phyloP scores from a whole-genome alignment of 2,888 invertebrate species.

The Unio delphinus region DNA sequence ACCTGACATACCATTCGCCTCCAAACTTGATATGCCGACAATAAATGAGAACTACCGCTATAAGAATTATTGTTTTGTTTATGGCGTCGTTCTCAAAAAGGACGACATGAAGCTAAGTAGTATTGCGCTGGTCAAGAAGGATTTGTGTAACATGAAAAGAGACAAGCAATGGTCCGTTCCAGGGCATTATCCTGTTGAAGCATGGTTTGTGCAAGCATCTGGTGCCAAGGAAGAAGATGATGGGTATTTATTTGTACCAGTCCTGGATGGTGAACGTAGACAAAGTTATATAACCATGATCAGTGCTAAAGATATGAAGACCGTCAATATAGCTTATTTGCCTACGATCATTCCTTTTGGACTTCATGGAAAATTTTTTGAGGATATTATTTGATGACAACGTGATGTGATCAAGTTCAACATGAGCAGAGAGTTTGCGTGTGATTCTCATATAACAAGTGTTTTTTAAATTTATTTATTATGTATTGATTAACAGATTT shows the following conservation, averaged over 20 bases:
- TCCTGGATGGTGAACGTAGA: slow-evolving; percentile 52
- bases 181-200: slow-evolving; percentile 59
- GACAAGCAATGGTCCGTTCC: slow-evolving; percentile 47
- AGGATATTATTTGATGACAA: slow-evolving; percentile 25
- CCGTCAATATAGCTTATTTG: slow-evolving; percentile 49
- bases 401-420: not conserved
- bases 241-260: slow-evolving; percentile 58
- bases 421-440: not conserved
- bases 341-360: slow-evolving; percentile 63
- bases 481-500: too few relatives aligned
- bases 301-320: slow-evolving; percentile 55
- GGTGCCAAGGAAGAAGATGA: slow-evolving; percentile 58
- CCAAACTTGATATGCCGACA: slow-evolving; percentile 59
- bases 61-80: slow-evolving; percentile 58
- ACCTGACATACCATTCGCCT: slow-evolving; percentile 33
- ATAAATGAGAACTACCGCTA: slow-evolving; percentile 62
- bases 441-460: not conserved
- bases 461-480: too few relatives aligned
- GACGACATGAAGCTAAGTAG: slow-evolving; percentile 48
- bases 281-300: slow-evolving; percentile 57
- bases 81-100: slow-evolving; percentile 59
- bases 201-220: slow-evolving; percentile 60
- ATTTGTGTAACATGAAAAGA: slow-evolving; percentile 45
- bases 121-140: slow-evolving; percentile 62
- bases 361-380: slow-evolving; percentile 65